Base-by-base conservation (phyloP, 2,113 vertebrate species). In the Sceloporus tristichus region DNA sequence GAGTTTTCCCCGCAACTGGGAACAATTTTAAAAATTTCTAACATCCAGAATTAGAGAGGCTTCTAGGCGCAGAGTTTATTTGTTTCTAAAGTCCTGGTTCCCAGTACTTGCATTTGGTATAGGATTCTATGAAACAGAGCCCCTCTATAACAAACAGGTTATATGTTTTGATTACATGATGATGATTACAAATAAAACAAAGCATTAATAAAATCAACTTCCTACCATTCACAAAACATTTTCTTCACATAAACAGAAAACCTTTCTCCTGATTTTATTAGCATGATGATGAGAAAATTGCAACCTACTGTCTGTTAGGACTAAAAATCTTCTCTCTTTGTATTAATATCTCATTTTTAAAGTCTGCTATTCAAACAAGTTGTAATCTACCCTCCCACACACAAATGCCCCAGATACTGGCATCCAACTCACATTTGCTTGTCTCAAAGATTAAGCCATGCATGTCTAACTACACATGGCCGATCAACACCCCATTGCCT, bases 101-200 rank as follows among this genome's bases (percentile, higher is more conserved):
- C 14, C 14, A 59, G 18, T 34, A 59, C 29, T 54, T 80, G 42
- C 25, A 54, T 48, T 11, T 16, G 80, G 65, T 87, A 54, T 73
- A 86, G 86, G 65, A 76, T 68, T 88, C 40, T 29, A 78, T n/a
- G 42, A 66, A 40, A 65, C 4, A 53, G 54, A 68, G 90, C 62
- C 73, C n/a, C 75, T 86, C 62, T 77, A 79, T 53, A 89, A 68
- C 87, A 86, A 93, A 93, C 27, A 48, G 85, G 85, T 78, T 88
- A 71, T 7, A 91, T 66, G 87, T 79, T 92, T 70, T 53, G 65
- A 85, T 75, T 82, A 82, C 65, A 89, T 1, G 66, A 70, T 25
- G 23, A 23, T 8, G 23, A 70, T 70, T 5, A 70, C 3, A 70
- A 25, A 9, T 29, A 27, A 29, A 71, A 77, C 0, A 89, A 56